These are phyloP conservation scores for Falco peregrinus DNA, from an alignment of 2,797 vertebrate genomes.

Conservation along the genomic window DNA sequence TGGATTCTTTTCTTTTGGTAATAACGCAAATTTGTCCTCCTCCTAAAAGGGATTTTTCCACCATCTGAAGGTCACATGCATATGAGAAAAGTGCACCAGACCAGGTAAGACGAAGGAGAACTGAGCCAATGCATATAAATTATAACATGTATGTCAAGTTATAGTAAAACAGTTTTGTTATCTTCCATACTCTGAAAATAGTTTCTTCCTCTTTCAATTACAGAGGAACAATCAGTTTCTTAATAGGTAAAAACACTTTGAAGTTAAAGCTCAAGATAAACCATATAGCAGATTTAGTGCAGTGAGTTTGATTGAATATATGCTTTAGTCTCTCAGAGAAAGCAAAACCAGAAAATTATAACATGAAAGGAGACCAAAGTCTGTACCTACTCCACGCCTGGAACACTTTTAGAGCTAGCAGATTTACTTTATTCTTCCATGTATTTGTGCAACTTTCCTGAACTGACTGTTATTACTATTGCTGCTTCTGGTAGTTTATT, in stretches of 20 bases:
- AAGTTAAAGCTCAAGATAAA: constrained; percentile 65
- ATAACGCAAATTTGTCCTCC: neutral
- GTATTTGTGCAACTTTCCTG: neutral
- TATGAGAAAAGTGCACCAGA: neutral
- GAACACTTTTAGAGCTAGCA: neutral
- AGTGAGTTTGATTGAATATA: constrained; percentile 61
- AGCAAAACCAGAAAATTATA: constrained; percentile 36
- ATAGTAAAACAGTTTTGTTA: constrained; percentile 42
- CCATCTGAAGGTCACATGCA: neutral
- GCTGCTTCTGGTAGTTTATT: neutral
- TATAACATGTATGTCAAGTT: neutral
- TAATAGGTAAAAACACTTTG: constrained; percentile 60
- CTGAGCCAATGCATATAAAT: constrained; percentile 28
- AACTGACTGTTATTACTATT: neutral
- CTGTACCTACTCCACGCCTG: neutral
- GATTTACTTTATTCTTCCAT: neutral
- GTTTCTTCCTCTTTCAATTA: constrained; percentile 66
- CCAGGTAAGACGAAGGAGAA: constrained; percentile 49
- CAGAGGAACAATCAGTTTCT: constrained; percentile 37
- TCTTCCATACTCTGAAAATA: constrained; percentile 54
- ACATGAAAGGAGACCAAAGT: constrained; percentile 53
- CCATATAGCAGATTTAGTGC: constrained; percentile 61
- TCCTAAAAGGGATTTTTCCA: neutral
- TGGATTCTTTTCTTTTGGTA: neutral
- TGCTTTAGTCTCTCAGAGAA: constrained; percentile 33